Base-by-base conservation (phyloP, 1,140 invertebrate genomes). In the Leptonema lineaticorne region DNA sequence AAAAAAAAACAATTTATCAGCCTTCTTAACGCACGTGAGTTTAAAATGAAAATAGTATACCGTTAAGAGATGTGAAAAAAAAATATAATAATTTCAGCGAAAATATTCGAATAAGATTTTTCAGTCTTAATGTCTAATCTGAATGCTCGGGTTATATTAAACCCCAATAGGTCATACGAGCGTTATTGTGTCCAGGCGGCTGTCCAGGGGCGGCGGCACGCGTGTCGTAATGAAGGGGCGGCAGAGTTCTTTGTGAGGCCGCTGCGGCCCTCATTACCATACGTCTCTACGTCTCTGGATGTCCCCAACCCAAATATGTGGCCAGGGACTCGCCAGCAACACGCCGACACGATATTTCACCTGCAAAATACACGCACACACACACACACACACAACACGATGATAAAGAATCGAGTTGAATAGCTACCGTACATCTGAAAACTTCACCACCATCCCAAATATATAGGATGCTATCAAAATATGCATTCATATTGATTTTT, bases 341-440 rank as follows among this genome's bases (percentile, higher is more conserved):
- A 46, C 14, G 26, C 59, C 41, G 62, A 41, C 62, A 64, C 62
- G 62, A 64, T 64, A 64, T 64, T 64, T 64, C 62, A 64, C 62
- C 62, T 9, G 1, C 26, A 64, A 50, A 24, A 16, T 26, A 48
- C 8, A 5, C 22, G 8, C 24, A 26, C 37, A 41, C 11, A 41
- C 37, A 41, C 11, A 41, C 37, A 41, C 11, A 41, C 37, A 41
- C 2, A 41, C 9, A 33, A 41, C 37, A 41, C 37, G 5, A 6
- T 11, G 30, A 11, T 33, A 5, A 11, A 33, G 5, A 33, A 33
- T 14, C 37, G 37, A 41, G 9, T 9, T 9, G 37, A 41, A 41
- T 41, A 41, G 37, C 37, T 16, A 41, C 11, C 16, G 16, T 41
- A 16, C 16, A 41, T 9, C 9, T 16, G 9, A 41, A 2, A 16